Evolutionary conservation across 2,888 invertebrate genomes (phyloP), one percentile per base, ranked within the genome.

Genomic region (Leucoptera coffeella): DNA sequence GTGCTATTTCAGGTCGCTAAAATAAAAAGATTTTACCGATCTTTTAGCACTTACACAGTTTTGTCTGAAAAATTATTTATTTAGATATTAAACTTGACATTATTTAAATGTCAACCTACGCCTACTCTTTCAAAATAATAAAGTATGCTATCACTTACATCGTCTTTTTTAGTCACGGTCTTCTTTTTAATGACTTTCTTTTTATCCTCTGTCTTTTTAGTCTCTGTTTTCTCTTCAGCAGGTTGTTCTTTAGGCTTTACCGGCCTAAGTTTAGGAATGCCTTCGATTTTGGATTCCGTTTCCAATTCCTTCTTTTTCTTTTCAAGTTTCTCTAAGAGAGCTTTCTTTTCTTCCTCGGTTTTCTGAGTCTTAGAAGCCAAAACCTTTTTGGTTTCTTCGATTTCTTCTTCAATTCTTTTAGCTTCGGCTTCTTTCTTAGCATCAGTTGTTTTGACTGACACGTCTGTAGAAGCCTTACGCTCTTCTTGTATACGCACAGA

Each of bases 221-320:
- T 45, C 37, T 61, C 62, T 38, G 71, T 64, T 46, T 65, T 59
- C 39, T 58, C 64, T 30, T 59, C 60, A 12, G 53, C 56, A 10
- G 58, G 49, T 42, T 65, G 69, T 35, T 71, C 72, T 43, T 73
- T 71, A 11, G 65, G 62, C 38, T 72, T 72, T 4, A 75, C 59
- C 29, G 75, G 50, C 42, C 71, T 77, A 13, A 77, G 59, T 58
- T 75, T 75, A 41, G 77, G 77, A 50, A 76, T 65, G 48, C 75
- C 75, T 55, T 75, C 78, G 43, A 74, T 65, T 50, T 77, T 75
- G 29, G 73, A 60, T 47, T 75, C 76, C 9, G 59, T 50, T 45
- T 72, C 62, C 33, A 58, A 52, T 45, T 60, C 59, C 29, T 62
- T 55, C 35, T 75, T 74, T 39, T 74, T 75, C 31, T 58, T 64